Base-by-base conservation (phyloP, 2,797 vertebrate species). In the Malurus splendens region DNA sequence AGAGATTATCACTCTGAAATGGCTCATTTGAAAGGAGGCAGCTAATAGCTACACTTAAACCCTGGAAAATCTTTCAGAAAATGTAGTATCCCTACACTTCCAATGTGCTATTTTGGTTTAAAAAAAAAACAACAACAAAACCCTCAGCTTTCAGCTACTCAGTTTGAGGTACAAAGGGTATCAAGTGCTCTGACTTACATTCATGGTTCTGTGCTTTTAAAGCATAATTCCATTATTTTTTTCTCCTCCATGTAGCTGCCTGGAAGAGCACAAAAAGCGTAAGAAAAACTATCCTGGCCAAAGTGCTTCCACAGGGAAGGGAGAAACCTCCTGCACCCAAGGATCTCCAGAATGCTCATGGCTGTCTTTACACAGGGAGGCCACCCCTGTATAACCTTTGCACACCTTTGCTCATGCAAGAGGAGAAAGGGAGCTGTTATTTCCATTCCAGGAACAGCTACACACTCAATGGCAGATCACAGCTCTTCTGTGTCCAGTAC, bases 1-100 rank as follows among this genome's bases (percentile, higher is more conserved):
- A 70, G 65, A 93, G 76, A 91, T 91, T 89, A 92, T 83, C 54
- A 64, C 44, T 33, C 39, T 84, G 72, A 91, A 95, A 95, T 61
- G 33, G 74, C 39, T 90, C 11, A 12, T 61, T 90, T 88, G 68
- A 90, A 90, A 88, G n/a, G n/a, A 82, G 23, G 66, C 56, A 73
- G 55, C 38, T 90, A 91, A 81, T 72, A 83, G 90, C 57, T 62
- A n/a, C 2, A 4, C 74, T 84, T 66, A 82, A 86, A 54, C 44
- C 7, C 59, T 36, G 25, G 36, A 64, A 86, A 89, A 81, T 47
- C n/a, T 41, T 82, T 44, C 61, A 65, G 39, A 77, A 80, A 30
- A 36, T 66, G 61, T 5, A 39, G 36, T 47, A 39, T 25, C 7
- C 17, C 28, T 57, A 28, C 25, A 14, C 3, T 39, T 24, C 56